Evolutionary conservation across 2,797 vertebrate species (phyloP).

Genomic region (Parauchenoglanis ngamensis): DNA sequence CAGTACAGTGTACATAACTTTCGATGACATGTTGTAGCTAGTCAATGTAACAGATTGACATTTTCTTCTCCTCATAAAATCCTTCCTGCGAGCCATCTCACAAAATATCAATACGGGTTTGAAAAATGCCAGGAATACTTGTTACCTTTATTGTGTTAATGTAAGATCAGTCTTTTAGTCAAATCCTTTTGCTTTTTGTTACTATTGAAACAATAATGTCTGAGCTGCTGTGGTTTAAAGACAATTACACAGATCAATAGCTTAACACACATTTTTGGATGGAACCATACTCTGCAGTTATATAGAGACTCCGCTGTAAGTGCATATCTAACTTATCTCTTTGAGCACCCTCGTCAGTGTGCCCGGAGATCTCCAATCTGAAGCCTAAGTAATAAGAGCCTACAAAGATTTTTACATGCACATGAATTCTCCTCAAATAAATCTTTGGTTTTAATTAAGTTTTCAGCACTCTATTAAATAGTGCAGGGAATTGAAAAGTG

Average conservation of each 20-base stretch:
- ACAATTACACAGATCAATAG: neutral
- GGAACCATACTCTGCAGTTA: neutral
- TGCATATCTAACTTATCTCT: neutral
- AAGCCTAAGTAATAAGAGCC: constrained; percentile 24
- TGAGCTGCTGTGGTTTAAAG: neutral
- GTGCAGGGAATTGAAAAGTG: constrained; percentile 41
- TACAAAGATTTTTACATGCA: constrained; percentile 38
- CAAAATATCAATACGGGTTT: neutral
- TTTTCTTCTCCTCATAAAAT: neutral
- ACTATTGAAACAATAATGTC: neutral
- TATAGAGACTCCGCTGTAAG: neutral
- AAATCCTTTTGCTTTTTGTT: neutral
- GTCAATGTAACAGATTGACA: neutral
- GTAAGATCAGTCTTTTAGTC: neutral
- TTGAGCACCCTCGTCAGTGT: neutral
- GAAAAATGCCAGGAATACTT: neutral
- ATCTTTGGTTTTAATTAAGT: constrained; percentile 58
- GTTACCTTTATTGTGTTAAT: neutral
- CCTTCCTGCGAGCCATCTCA: neutral
- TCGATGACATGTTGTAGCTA: neutral
- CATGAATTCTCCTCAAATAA: constrained; percentile 48
- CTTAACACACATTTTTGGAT: neutral
- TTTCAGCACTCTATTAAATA: constrained; percentile 53
- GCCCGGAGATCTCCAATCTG: constrained; percentile 18
- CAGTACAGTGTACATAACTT: neutral